These are phyloP conservation scores for Brachyistius frenatus DNA, from an alignment of 2,113 vertebrate species.

Conservation along the genomic window DNA sequence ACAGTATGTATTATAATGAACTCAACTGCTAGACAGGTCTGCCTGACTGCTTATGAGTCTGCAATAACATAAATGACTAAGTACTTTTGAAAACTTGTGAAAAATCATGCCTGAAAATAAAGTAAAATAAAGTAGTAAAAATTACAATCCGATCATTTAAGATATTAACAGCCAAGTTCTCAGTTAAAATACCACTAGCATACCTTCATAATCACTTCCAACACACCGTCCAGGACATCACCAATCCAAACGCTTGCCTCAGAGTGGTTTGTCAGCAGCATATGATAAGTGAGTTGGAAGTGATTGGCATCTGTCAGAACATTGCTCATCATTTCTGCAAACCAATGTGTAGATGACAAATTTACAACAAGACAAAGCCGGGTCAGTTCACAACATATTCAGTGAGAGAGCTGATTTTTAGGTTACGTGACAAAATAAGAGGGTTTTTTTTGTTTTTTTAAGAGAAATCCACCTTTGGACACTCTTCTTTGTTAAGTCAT, in stretches of 20 bases:
- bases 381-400: neutral
- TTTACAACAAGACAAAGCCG: neutral
- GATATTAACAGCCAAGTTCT: too few species aligned
- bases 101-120: neutral
- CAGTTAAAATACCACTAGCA: neutral
- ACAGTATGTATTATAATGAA: neutral
- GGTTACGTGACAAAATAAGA: neutral
- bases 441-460: neutral
- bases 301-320: conserved; percentile 51
- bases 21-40: too few species aligned
- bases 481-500: neutral
- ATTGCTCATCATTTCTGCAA: conserved; percentile 67
- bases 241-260: conserved; percentile 44
- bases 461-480: neutral
- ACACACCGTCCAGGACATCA: conserved; percentile 48
- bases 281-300: conserved; percentile 47
- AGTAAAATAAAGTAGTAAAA: too few species aligned
- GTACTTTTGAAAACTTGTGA: neutral
- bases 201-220: conserved; percentile 68
- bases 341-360: neutral
- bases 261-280: conserved; percentile 69
- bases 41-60: too few species aligned
- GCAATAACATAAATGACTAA: neutral
- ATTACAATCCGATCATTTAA: too few species aligned
- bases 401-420: neutral